Evolutionary conservation across 1,140 invertebrate genomes (phyloP), one percentile per base, ranked within the genome.

Genomic region (Bombus sibiricus): DNA sequence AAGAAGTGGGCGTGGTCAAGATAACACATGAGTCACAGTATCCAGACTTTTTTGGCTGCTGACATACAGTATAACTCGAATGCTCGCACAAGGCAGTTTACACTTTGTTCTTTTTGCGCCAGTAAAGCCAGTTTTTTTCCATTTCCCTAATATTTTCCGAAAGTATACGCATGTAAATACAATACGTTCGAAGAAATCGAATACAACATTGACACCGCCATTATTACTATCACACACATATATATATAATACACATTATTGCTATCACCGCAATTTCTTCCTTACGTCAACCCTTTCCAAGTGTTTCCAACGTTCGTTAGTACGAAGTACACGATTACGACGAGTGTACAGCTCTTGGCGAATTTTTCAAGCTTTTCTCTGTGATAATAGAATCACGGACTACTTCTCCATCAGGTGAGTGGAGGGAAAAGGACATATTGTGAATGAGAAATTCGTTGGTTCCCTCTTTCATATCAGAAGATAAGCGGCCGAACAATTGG

Each of bases 11-110:
- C 39, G 85, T 62, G 66, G 57, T 34, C 6, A 71, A 59, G 84
- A 83, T 89, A 89, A 89, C 89, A 75, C 41, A n/a, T 69, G 71
- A 69, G 47, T 53, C 64, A 57, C 18, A 28, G n/a, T 66, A 62
- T 57, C 39, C 22, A 32, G 22, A 32, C 12, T 53, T 64, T 64
- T 41, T 64, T 62, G 34, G 37, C 28, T n/a, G 66, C 59, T 43
- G 59, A 39, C 76, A 80, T 22, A 6, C 87, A 89, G 87, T 89
- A 75, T 57, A 57, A 79, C 66, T 89, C 64, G 66, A 39, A 32
- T 22, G 75, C 32, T 89, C 79, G 57, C 28, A 43, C n/a, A 5
- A 57, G 71, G 15, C 12, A 75, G 74, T 59, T 68, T 41, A 12
- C n/a, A 32, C 2, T 66, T 66, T 22, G 10, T 9, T 12, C 32